These are phyloP conservation scores for Rattus rattus DNA, from an alignment of 2,113 vertebrate species.

Conservation along the genomic window DNA sequence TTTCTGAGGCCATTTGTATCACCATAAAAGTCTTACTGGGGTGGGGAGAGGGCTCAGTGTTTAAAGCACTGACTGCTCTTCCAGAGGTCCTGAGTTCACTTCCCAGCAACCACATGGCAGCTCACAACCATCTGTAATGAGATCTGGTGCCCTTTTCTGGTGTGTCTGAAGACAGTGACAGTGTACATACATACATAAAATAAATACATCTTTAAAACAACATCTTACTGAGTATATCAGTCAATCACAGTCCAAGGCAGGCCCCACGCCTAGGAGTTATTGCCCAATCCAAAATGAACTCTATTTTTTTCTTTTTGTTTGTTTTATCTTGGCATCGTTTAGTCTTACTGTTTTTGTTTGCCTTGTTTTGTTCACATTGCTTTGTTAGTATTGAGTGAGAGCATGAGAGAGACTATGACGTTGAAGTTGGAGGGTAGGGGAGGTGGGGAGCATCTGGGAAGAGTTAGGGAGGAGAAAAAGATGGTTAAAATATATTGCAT, in stretches of 20 bases:
- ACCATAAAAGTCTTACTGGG: neutral
- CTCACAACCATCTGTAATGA: too few species aligned
- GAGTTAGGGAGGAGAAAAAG: neutral
- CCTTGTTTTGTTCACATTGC: neutral
- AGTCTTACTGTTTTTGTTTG: neutral
- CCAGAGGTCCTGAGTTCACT: too few species aligned
- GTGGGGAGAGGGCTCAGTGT: too few species aligned
- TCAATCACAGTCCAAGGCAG: neutral
- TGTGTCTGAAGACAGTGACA: too few species aligned
- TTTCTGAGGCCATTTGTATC: neutral
- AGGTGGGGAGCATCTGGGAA: neutral
- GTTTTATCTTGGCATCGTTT: neutral
- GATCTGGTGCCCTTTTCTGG: too few species aligned
- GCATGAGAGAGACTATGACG: neutral
- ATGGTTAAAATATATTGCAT: neutral
- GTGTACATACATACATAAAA: too few species aligned
- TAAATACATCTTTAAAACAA: neutral
- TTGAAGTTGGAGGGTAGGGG: neutral
- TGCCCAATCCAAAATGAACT: neutral
- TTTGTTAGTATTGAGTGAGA: neutral
- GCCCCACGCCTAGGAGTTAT: too few species aligned
- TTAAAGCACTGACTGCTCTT: too few species aligned
- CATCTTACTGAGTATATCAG: too few species aligned
- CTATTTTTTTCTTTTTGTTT: neutral
- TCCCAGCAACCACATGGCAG: too few species aligned